phyloP scores from a whole-genome alignment of 2,113 vertebrate genomes.

The Mohoua ochrocephala region DNA sequence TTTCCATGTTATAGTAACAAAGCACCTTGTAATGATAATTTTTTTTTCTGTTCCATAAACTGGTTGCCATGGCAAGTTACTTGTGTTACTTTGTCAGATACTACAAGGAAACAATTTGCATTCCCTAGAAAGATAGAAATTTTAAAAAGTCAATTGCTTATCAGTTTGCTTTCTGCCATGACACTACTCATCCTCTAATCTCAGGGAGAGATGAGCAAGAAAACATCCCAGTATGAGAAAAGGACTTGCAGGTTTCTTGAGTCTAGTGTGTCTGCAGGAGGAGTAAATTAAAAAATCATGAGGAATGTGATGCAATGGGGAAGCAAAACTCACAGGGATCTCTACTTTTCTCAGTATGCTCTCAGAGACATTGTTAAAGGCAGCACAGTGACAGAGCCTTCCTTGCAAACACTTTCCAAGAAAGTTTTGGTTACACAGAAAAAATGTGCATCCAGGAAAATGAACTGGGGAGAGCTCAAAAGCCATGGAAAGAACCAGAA shows the following conservation, averaged over 20 bases:
- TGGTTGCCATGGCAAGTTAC: conserved; percentile 30
- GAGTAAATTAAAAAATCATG: background rate
- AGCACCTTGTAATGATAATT: background rate
- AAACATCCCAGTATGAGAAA: background rate
- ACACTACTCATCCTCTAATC: background rate
- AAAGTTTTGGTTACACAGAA: background rate
- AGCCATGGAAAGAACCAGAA: background rate
- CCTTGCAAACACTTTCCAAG: background rate
- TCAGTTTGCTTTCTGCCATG: background rate
- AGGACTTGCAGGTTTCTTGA: background rate
- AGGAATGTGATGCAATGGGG: background rate
- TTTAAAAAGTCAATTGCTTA: background rate
- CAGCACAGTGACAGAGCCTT: background rate
- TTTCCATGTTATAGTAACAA: conserved; percentile 16
- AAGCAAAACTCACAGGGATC: background rate
- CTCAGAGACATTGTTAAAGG: background rate
- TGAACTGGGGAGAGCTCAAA: background rate
- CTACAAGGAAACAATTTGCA: background rate
- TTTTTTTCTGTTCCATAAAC: conserved; percentile 12
- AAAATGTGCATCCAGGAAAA: background rate
- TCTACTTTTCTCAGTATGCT: background rate
- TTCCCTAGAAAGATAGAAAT: background rate
- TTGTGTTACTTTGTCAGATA: background rate
- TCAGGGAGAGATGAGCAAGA: background rate
- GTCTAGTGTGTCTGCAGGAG: background rate